Conservation (phyloP, 30 jellyfish, hydroid and myxozoan genomes). For the Hydra vulgaris region DNA sequence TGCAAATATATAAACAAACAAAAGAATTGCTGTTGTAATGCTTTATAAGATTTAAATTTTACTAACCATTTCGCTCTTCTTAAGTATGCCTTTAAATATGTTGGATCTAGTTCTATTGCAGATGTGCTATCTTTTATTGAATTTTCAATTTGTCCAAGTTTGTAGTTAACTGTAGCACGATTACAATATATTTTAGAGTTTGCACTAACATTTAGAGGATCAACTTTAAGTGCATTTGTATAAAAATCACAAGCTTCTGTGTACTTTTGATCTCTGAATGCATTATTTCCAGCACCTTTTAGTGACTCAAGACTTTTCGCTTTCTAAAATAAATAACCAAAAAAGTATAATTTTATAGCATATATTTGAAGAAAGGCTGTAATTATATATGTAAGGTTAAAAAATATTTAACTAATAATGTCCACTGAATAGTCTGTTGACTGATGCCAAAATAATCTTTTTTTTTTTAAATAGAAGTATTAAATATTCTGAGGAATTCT, state of each 20-base stretch:
- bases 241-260: constrained; percentile 68
- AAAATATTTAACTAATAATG: too few species aligned
- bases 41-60: too few species aligned
- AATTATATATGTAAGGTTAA: neutral
- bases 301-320: constrained; percentile 63
- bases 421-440: too few species aligned
- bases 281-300: constrained; percentile 73
- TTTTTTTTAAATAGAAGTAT: too few species aligned
- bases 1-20: too few species aligned
- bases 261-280: constrained; percentile 51
- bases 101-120: constrained; percentile 82
- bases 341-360: neutral
- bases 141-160: constrained; percentile 39
- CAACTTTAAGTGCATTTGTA: constrained; percentile 71
- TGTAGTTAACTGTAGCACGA: constrained; percentile 78
- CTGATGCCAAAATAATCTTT: too few species aligned
- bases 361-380: neutral
- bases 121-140: constrained; percentile 73
- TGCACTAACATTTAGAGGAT: constrained; percentile 57
- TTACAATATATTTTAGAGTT: constrained; percentile 78
- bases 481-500: too few species aligned
- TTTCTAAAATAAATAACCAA: constrained; percentile 38
- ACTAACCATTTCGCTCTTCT: constrained; percentile 93
- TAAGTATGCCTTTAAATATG: constrained; percentile 57
- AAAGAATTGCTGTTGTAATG: too few species aligned